These are phyloP conservation scores for Dipodomys ordii DNA, from an alignment of 2,113 vertebrate species.

Conservation along the genomic window DNA sequence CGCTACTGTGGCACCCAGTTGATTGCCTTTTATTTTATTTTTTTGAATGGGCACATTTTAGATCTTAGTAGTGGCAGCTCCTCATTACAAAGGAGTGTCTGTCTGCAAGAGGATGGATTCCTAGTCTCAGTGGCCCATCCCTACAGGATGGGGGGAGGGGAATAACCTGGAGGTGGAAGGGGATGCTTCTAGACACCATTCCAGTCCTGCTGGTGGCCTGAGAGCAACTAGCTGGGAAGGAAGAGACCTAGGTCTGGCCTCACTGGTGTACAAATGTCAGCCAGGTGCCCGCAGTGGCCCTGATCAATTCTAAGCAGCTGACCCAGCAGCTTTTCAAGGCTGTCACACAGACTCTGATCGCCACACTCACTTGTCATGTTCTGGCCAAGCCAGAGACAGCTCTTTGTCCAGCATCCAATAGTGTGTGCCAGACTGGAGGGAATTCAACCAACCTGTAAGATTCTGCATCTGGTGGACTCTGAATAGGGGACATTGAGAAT, in stretches of 20 bases:
- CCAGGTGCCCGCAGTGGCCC: neutral
- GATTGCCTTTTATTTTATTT: neutral
- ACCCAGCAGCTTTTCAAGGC: neutral
- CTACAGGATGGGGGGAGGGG: too few relatives aligned
- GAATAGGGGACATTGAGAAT: neutral
- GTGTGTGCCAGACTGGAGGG: neutral
- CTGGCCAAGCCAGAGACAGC: neutral
- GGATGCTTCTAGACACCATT: neutral
- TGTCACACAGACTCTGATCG: neutral
- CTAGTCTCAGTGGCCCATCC: neutral
- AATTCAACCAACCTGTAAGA: neutral
- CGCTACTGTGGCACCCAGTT: too few relatives aligned
- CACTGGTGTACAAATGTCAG: neutral
- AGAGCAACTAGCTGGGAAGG: neutral
- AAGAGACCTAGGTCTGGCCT: neutral
- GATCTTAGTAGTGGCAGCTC: neutral
- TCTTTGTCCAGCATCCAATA: neutral
- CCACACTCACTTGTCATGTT: neutral
- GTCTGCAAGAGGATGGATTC: slow-evolving; percentile 12
- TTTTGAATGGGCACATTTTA: neutral
- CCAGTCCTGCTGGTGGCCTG: neutral
- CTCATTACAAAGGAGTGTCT: neutral
- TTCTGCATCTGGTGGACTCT: neutral
- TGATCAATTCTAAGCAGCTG: neutral
- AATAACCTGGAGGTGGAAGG: neutral